Evolutionary conservation across 2,113 vertebrate genomes (phyloP).

Genomic region (Oreochromis aureus): DNA sequence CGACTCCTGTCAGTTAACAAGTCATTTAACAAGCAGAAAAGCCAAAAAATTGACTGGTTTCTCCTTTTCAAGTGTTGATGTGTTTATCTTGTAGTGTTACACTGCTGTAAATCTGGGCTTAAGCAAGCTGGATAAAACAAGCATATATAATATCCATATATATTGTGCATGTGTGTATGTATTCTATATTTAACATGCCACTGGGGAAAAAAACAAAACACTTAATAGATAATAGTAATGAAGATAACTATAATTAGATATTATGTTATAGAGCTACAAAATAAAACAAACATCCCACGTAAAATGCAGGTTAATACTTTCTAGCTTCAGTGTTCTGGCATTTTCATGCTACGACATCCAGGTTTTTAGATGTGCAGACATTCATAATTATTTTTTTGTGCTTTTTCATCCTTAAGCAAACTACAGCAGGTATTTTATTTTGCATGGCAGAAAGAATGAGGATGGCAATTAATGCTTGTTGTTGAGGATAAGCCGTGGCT

Average conservation of each 20-base stretch:
- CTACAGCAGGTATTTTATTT: slow-evolving; percentile 21
- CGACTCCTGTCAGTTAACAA: background rate
- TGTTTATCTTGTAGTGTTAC: background rate
- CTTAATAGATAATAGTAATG: background rate
- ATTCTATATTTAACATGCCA: background rate
- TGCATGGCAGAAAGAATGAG: slow-evolving; percentile 13
- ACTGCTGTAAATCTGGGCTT: background rate
- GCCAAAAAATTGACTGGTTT: background rate
- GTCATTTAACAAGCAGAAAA: background rate
- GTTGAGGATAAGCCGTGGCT: background rate
- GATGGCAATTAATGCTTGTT: slow-evolving; percentile 35
- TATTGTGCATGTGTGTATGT: background rate
- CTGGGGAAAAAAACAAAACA: background rate
- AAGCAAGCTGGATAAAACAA: background rate
- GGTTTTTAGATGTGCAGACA: slow-evolving; percentile 2
- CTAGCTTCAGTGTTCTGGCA: background rate
- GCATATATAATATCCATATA: background rate
- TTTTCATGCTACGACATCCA: background rate
- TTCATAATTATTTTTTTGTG: background rate
- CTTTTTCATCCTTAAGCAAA: background rate
- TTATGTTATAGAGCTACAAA: background rate
- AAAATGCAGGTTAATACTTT: background rate
- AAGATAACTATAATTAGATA: background rate
- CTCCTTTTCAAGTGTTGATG: background rate
- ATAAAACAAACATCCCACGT: background rate